phyloP scores from a whole-genome alignment of 2,888 invertebrate species.

The Folsomia candida region DNA sequence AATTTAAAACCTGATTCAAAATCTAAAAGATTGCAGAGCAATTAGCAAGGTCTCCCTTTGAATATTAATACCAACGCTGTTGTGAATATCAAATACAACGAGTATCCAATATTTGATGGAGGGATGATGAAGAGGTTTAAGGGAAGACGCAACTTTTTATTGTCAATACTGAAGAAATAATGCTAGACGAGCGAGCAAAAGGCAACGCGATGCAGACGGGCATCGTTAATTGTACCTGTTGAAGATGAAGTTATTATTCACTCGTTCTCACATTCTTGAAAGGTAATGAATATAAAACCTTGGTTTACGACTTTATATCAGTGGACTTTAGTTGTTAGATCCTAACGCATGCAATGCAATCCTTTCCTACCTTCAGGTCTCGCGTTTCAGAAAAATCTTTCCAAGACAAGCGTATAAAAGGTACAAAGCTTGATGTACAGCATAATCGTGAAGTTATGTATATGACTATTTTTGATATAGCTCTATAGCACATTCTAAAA shows the following conservation, averaged over 20 bases:
- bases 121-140: not conserved
- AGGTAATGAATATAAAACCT: not conserved
- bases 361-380: too few species aligned
- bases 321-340: not conserved
- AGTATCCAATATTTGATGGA: not conserved
- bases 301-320: not conserved
- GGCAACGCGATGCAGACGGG: too few species aligned
- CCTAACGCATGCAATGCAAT: too few species aligned
- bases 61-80: conserved; percentile 11
- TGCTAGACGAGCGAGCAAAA: too few species aligned
- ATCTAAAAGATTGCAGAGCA: not conserved
- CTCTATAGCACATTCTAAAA: not conserved
- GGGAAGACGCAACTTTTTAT: not conserved
- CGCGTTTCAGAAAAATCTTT: too few species aligned
- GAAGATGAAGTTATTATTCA: not conserved
- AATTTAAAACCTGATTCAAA: conserved; percentile 17
- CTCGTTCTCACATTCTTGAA: not conserved
- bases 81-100: not conserved
- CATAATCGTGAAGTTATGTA: too few species aligned
- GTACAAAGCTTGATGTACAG: too few species aligned
- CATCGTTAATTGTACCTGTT: not conserved
- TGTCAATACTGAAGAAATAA: too few species aligned
- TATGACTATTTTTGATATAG: not conserved
- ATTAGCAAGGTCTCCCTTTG: conserved; percentile 14
- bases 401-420: too few species aligned